phyloP scores from a whole-genome alignment of 2,113 vertebrate species.

The Anseranas semipalmata region DNA sequence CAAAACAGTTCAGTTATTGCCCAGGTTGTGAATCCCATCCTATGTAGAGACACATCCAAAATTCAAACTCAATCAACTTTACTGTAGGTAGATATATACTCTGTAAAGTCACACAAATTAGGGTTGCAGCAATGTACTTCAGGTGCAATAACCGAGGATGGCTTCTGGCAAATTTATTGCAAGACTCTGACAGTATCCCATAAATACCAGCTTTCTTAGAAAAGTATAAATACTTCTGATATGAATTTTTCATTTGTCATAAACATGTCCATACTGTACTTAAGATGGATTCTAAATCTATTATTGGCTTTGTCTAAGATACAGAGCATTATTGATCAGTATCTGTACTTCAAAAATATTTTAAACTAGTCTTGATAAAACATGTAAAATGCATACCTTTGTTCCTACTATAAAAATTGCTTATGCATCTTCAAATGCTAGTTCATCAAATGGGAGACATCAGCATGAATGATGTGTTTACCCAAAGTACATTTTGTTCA shows the following conservation, averaged over 20 bases:
- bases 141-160: neutral
- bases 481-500: neutral
- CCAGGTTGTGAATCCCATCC: neutral
- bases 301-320: conserved; percentile 49
- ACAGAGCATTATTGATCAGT: neutral
- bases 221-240: conserved; percentile 47
- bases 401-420: neutral
- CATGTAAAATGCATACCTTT: neutral
- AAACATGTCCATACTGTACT: conserved; percentile 18
- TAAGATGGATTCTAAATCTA: conserved; percentile 25
- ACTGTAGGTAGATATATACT: neutral
- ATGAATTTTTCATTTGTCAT: conserved; percentile 42
- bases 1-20: neutral
- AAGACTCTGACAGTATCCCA: neutral
- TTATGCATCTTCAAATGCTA: neutral
- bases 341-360: neutral
- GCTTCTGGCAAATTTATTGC: neutral
- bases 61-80: neutral
- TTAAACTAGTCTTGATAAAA: neutral
- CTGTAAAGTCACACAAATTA: neutral
- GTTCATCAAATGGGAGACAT: neutral
- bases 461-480: neutral
- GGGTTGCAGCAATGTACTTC: neutral
- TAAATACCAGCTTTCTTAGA: conserved; percentile 28
- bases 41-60: neutral